A percentile compares a stretch with the other conserved stretches of the same genome.
phyloP scores from a whole-genome alignment of 2,888 invertebrate genomes.

The Thysanoteuthis rhombus region DNA sequence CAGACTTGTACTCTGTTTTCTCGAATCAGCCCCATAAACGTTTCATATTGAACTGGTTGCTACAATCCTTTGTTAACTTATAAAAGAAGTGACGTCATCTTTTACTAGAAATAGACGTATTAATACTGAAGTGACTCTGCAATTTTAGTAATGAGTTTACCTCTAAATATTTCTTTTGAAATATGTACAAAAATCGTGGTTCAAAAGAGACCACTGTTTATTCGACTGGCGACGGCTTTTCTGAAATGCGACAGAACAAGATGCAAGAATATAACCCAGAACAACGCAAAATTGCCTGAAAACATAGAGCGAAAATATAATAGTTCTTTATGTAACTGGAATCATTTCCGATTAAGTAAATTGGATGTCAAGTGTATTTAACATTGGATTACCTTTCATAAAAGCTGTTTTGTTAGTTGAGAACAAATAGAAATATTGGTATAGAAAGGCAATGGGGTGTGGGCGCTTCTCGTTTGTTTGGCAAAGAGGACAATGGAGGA shows the following conservation, averaged over 20 bases:
- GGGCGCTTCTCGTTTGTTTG: not conserved
- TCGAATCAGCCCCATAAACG: too few species aligned
- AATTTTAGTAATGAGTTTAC: not conserved
- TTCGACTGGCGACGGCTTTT: not conserved
- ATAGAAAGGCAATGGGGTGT: not conserved
- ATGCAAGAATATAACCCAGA: not conserved
- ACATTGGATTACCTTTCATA: not conserved
- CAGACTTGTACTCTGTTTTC: too few species aligned
- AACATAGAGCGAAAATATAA: not conserved
- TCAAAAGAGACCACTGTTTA: not conserved
- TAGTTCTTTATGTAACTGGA: not conserved
- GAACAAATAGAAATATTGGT: not conserved
- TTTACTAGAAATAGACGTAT: not conserved
- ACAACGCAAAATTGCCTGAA: not conserved
- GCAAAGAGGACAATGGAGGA: not conserved
- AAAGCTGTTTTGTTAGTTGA: not conserved
- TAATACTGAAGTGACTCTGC: not conserved
- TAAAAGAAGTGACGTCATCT: not conserved
- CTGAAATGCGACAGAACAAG: not conserved
- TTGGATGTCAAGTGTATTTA: constrained; percentile 12
- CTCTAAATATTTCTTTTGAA: not conserved
- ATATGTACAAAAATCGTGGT: not conserved
- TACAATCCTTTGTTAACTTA: too few species aligned
- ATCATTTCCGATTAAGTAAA: constrained; percentile 12
- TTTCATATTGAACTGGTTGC: too few species aligned